phyloP scores from a whole-genome alignment of 2,113 vertebrate species.

The Barbus barbus region DNA sequence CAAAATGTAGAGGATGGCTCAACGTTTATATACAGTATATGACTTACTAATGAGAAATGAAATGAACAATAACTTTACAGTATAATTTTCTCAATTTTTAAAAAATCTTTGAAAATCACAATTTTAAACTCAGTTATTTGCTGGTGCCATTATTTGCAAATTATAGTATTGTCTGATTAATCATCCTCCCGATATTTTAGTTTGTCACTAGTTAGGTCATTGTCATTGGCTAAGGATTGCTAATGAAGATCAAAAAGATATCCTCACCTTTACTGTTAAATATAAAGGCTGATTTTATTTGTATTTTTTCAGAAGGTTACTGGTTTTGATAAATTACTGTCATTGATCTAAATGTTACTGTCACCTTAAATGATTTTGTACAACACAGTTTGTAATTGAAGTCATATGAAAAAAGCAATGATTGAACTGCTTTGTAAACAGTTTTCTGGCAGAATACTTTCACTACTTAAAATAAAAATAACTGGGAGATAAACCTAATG shows the following conservation, averaged over 20 bases:
- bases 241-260: not conserved
- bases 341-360: not conserved
- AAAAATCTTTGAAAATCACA: not conserved
- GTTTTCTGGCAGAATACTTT: not conserved
- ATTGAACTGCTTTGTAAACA: not conserved
- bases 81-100: not conserved
- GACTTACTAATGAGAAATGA: not conserved
- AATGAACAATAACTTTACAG: not conserved
- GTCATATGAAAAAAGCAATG: not conserved
- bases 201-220: not conserved
- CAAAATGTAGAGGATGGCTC: not conserved
- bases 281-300: not conserved
- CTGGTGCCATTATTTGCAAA: not conserved
- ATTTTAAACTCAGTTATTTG: not conserved
- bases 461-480: not conserved
- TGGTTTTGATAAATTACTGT: conserved; percentile 3
- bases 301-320: not conserved
- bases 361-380: not conserved
- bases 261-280: not conserved
- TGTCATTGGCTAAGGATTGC: not conserved
- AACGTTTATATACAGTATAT: not conserved
- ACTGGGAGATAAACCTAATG: not conserved
- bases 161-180: not conserved
- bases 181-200: not conserved
- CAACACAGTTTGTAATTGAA: not conserved